These are phyloP conservation scores for Danionella cerebrum DNA, from an alignment of 2,113 vertebrate species.

Conservation along the genomic window DNA sequence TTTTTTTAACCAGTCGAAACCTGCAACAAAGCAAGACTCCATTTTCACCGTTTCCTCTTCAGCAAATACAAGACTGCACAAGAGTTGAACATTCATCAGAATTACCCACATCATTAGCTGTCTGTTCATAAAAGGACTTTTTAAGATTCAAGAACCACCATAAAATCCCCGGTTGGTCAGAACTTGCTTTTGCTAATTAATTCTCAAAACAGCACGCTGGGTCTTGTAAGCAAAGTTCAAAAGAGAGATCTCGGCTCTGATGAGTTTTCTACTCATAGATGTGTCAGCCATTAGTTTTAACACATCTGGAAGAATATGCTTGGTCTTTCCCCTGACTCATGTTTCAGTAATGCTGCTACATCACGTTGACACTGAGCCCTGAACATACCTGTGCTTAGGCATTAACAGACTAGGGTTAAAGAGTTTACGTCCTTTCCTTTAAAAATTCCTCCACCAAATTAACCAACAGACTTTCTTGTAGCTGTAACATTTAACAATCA, in stretches of 20 bases:
- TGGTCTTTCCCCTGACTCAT: constrained; percentile 65
- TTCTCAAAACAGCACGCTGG: not conserved
- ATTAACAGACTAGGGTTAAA: too few relatives aligned
- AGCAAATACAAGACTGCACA: constrained; percentile 52
- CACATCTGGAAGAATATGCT: constrained; percentile 60
- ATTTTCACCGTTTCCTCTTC: constrained; percentile 32
- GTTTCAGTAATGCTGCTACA: constrained; percentile 13
- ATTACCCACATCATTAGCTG: constrained; percentile 26
- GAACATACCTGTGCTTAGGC: not conserved
- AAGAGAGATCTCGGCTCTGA: constrained; percentile 21
- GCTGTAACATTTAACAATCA: too few relatives aligned
- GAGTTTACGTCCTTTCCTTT: too few relatives aligned
- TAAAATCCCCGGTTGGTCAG: constrained; percentile 6
- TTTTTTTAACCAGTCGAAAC: constrained; percentile 67
- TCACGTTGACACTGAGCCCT: not conserved
- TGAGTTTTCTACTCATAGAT: constrained; percentile 63
- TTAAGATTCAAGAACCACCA: not conserved
- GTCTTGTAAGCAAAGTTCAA: not conserved
- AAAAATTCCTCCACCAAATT: not conserved
- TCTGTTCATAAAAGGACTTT: constrained; percentile 13
- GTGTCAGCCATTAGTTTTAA: constrained; percentile 59
- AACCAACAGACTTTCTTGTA: too few relatives aligned
- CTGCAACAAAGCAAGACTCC: constrained; percentile 61
- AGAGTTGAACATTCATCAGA: constrained; percentile 42
- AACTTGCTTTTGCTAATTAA: not conserved